Evolutionary conservation across 2,888 invertebrate genomes (phyloP).

Genomic region (Cryptocephalus moraei): DNA sequence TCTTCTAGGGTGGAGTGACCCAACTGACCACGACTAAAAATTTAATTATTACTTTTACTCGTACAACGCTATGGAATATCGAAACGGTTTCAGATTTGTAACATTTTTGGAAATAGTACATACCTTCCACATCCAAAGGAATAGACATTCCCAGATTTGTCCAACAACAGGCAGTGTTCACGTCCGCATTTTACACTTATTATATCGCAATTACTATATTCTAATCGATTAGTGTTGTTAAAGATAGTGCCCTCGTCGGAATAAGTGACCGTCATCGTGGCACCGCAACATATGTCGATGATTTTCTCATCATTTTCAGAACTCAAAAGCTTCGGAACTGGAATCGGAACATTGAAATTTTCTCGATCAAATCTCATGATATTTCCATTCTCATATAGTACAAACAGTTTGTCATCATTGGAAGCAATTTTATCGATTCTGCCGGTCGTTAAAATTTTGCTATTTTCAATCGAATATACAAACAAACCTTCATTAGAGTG

Average conservation of each 20-base stretch:
- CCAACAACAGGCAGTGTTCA: constrained; percentile 68
- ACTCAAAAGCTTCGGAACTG: constrained; percentile 17
- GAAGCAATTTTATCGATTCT: constrained; percentile 16
- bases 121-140: constrained; percentile 80
- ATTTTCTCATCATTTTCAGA: constrained; percentile 25
- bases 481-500: constrained; percentile 2
- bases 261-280: constrained; percentile 39
- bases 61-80: background rate
- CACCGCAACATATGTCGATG: constrained; percentile 39
- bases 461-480: constrained; percentile 5
- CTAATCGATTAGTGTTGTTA: constrained; percentile 48
- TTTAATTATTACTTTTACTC: background rate
- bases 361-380: constrained; percentile 22
- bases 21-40: constrained; percentile 70
- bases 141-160: constrained; percentile 61
- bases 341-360: constrained; percentile 6
- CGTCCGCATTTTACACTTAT: constrained; percentile 63
- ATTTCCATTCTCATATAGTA: constrained; percentile 21
- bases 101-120: constrained; percentile 9
- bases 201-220: constrained; percentile 47
- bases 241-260: constrained; percentile 46
- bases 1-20: constrained; percentile 66
- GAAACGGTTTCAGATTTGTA: background rate
- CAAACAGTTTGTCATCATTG: constrained; percentile 23
- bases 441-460: constrained; percentile 1